Conservation (phyloP, 2,113 vertebrate species). For the Spizaetus ornatus region DNA sequence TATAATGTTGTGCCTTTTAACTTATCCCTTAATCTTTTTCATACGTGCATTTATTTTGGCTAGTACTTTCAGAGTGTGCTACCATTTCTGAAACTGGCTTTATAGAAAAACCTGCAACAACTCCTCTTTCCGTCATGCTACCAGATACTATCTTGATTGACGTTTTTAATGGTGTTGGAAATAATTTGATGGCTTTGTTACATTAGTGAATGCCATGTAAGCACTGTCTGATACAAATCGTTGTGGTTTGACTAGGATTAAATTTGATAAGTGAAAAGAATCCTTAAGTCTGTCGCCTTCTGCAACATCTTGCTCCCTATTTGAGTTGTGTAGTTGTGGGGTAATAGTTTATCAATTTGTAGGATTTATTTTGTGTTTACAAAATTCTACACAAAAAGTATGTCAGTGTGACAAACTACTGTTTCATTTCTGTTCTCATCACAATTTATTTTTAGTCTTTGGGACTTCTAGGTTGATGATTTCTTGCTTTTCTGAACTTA, state of each 20-base stretch:
- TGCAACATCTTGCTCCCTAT: background rate
- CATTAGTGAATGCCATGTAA: background rate
- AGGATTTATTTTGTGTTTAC: background rate
- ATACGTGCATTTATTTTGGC: background rate
- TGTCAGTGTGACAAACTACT: background rate
- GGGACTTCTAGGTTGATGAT: background rate
- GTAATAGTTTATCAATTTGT: background rate
- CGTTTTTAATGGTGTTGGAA: background rate
- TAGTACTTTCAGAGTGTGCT: background rate
- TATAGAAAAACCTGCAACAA: background rate
- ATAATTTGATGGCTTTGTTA: background rate
- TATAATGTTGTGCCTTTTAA: background rate
- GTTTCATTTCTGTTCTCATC: background rate
- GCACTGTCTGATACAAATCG: background rate
- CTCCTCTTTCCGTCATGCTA: fast-evolving
- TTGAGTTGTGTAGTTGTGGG: fast-evolving
- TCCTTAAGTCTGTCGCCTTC: background rate
- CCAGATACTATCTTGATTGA: background rate
- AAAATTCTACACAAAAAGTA: background rate
- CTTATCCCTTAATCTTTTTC: background rate
- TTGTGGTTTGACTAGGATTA: background rate
- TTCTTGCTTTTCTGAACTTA: background rate
- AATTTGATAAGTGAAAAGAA: background rate
- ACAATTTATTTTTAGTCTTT: background rate
- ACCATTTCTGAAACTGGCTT: background rate